Conservation (phyloP, 2,113 vertebrate genomes). For the Gymnocephalus cernua region DNA sequence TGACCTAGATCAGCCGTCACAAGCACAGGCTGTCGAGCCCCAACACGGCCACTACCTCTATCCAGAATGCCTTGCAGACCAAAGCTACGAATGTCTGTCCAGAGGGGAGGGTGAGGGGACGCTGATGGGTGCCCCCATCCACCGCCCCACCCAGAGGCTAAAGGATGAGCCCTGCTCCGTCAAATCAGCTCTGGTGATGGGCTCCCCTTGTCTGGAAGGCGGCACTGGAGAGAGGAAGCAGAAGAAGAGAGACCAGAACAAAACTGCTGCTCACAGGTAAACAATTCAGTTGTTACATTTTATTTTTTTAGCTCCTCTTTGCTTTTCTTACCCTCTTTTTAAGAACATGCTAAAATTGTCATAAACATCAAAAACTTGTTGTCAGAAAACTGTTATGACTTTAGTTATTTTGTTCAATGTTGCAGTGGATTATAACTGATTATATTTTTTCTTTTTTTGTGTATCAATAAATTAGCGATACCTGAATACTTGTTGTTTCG, state of each 20-base stretch:
- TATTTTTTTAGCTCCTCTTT: background rate
- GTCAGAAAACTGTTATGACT: no score
- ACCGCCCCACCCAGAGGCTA: slow-evolving; percentile 82
- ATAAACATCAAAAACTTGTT: background rate
- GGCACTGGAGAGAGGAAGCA: slow-evolving; percentile 88
- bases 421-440: background rate
- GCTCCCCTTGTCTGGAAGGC: slow-evolving; percentile 53
- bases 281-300: background rate
- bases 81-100: slow-evolving; percentile 86
- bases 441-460: background rate
- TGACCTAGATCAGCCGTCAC: slow-evolving; percentile 80
- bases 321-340: no score
- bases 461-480: background rate
- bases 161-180: slow-evolving; percentile 81
- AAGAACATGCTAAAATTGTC: background rate
- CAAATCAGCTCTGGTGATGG: slow-evolving; percentile 77
- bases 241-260: slow-evolving; percentile 96
- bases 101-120: slow-evolving; percentile 82
- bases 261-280: slow-evolving; percentile 92
- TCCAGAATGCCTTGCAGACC: slow-evolving; percentile 88
- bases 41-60: slow-evolving; percentile 85
- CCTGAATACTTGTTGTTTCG: background rate
- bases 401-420: no score
- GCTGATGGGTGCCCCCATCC: slow-evolving; percentile 78
- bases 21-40: slow-evolving; percentile 80